Percentiles rank a stretch among this genome's conserved stretches.
Evolutionary conservation across 2,888 invertebrate species (phyloP).

Genomic region (Biston betularia): DNA sequence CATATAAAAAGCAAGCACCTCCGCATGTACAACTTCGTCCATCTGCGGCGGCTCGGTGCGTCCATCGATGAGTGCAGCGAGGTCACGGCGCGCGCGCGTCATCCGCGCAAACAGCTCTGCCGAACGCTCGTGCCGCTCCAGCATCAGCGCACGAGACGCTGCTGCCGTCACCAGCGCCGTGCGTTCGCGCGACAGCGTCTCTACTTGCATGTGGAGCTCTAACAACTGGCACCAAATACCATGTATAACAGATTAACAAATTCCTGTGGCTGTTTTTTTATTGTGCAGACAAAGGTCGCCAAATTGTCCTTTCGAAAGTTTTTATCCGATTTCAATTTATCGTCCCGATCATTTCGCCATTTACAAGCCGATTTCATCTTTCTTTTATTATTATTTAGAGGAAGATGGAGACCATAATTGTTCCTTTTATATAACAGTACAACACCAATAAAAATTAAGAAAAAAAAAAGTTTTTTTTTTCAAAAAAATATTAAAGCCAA

Average conservation of each 20-base stretch:
- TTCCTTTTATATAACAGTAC: too few relatives aligned
- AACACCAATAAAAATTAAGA: too few relatives aligned
- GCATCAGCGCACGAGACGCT: conserved; percentile 75
- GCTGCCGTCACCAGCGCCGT: conserved; percentile 70
- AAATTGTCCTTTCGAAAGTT: too few relatives aligned
- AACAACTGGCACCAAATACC: conserved; percentile 55
- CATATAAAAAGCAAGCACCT: conserved; percentile 48
- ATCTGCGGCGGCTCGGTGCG: conserved; percentile 53
- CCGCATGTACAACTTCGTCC: conserved; percentile 53
- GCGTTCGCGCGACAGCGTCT: conserved; percentile 69
- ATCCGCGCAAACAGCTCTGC: conserved; percentile 71
- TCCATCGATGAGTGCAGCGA: conserved; percentile 63
- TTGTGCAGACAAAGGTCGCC: too few relatives aligned
- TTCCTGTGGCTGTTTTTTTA: too few relatives aligned
- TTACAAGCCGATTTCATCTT: too few relatives aligned
- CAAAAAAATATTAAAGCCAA: too few relatives aligned
- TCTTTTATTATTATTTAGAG: too few relatives aligned
- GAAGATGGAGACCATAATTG: too few relatives aligned
- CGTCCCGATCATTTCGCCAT: too few relatives aligned
- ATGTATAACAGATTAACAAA: not conserved
- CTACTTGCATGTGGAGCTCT: conserved; percentile 75
- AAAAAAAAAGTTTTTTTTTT: too few relatives aligned
- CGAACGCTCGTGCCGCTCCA: conserved; percentile 77
- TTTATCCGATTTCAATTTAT: too few relatives aligned
- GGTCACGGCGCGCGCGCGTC: conserved; percentile 67